Evolutionary conservation across 2,888 invertebrate genomes (phyloP), one percentile per base, ranked within the genome.

Genomic region (Clanis bilineata): DNA sequence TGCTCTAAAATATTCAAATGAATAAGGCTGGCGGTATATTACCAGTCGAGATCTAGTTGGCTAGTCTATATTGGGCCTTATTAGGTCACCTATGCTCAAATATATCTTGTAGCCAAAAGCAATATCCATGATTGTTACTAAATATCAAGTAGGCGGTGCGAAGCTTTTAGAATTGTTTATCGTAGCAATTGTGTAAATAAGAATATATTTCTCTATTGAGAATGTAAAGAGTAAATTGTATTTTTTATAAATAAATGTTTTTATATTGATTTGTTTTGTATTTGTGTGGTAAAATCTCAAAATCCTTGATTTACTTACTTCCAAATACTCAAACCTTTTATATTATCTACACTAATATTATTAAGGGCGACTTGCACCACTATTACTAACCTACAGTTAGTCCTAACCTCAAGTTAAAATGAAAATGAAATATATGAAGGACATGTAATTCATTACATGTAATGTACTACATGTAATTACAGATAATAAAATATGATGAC

Each of bases 131-230:
- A 38, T 36, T 32, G 18, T 18, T 55, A 32, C 36, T 22, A 28
- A 12, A 22, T 45, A n/a, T n/a, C 18, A 61, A 74, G 70, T 70
- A 66, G 61, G 62, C 41, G 23, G 71, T 75, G 67, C 68, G 73
- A 73, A 69, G 74, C 74, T 82, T 82, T 82, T 78, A 76, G 73
- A 76, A 62, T 64, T 70, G 75, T 81, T 81, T 76, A 80, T 76
- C 76, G 72, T 80, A 79, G 72, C 70, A 62, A 71, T 74, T 71
- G 70, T 80, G 65, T 84, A 80, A 62, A 79, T 85, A 85, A 80
- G 79, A 78, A 70, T 74, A 66, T 72, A 72, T 74, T 72, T 86
- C 88, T 90, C 89, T 90, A 81, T 89, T 89, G 90, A 88, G 88
- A 85, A 78, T 82, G 78, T 82, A 83, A 74, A 82, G 77, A 77